A percentile compares a stretch with the other conserved stretches of the same genome.
These are phyloP conservation scores for Tribolium madens DNA, from an alignment of 1,140 invertebrate species.

Conservation along the genomic window DNA sequence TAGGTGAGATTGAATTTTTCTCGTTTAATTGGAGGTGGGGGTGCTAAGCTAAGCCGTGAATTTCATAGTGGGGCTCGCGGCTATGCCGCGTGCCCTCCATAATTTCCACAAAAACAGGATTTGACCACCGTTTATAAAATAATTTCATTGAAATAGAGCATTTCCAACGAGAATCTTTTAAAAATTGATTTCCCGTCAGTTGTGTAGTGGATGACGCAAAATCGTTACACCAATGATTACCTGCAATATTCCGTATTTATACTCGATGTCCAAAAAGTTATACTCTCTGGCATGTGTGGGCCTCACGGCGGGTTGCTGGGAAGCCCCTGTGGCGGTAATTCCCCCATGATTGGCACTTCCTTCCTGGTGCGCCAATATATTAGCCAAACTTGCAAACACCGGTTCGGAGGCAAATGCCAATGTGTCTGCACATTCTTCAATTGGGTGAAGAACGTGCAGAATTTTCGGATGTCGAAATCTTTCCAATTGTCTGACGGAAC, in stretches of 20 bases:
- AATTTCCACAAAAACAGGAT: too few species aligned
- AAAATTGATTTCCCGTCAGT: not conserved
- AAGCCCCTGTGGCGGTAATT: slow-evolving; percentile 64
- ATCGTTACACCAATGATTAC: slow-evolving; percentile 67
- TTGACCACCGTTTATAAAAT: too few species aligned
- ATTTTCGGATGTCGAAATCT: slow-evolving; percentile 89
- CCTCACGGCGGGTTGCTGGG: slow-evolving; percentile 63
- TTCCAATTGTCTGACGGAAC: slow-evolving; percentile 85
- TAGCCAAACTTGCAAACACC: slow-evolving; percentile 87
- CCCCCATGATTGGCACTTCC: slow-evolving; percentile 63
- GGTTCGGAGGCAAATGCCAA: slow-evolving; percentile 93
- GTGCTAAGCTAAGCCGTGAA: too few species aligned
- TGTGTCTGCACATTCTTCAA: slow-evolving; percentile 87
- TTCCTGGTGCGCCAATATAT: slow-evolving; percentile 81
- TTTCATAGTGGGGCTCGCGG: too few species aligned
- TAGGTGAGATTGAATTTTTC: not conserved
- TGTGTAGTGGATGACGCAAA: not conserved
- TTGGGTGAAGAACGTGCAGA: slow-evolving; percentile 78
- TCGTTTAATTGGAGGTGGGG: too few species aligned
- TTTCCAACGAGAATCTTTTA: not conserved
- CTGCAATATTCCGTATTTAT: slow-evolving; percentile 93
- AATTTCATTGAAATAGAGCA: too few species aligned
- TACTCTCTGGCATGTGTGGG: slow-evolving; percentile 81
- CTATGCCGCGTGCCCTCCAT: too few species aligned
- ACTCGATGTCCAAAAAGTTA: slow-evolving; percentile 90